Evolutionary conservation across 1,140 invertebrate species (phyloP), one percentile per base, ranked within the genome.

Genomic region (Drosophila truncata): DNA sequence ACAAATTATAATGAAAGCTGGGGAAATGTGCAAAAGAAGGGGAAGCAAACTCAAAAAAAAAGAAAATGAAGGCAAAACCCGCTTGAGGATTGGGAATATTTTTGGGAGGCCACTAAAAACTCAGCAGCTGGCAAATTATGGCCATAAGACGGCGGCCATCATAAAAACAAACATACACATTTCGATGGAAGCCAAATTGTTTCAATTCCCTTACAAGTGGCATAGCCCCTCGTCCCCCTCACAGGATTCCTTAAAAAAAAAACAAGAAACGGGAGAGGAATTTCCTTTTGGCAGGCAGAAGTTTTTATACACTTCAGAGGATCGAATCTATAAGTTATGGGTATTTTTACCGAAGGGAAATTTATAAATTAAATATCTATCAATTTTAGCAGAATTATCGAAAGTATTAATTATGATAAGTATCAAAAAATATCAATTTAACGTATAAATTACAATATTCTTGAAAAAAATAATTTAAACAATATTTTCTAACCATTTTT

Each of bases 111-210:
- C 41, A 69, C 66, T 71, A 41, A 67, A 80, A 81, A 75, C 59
- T 82, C 62, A 46, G 62, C 80, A 82, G 76, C 76, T 83, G 80
- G 46, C 76, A 78, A 82, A 82, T 82, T 82, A 78, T 65, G 80
- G 58, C 52, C 77, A 65, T 54, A 62, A 54, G 60, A 62, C 60
- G 60, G 64, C 41, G 44, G 35, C 52, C 37, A 37, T 64, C 74
- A 65, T 66, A 78, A 79, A 72, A 29, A 23, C 52, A 67, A 80
- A 80, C 47, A 39, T 39, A 64, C 25, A 57, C 49, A 57, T 31
- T 57, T 37, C 23, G 61, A 64, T 55, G 23, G 25, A 31, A 75
- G 78, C 59, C 67, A 85, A 86, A 81, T 81, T 85, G 82, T 74
- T 86, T 74, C 77, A 76, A 54, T 59, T 71, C 58, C 75, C 62